Conservation (phyloP, 2,113 vertebrate genomes). For the Cyanoderma ruficeps region DNA sequence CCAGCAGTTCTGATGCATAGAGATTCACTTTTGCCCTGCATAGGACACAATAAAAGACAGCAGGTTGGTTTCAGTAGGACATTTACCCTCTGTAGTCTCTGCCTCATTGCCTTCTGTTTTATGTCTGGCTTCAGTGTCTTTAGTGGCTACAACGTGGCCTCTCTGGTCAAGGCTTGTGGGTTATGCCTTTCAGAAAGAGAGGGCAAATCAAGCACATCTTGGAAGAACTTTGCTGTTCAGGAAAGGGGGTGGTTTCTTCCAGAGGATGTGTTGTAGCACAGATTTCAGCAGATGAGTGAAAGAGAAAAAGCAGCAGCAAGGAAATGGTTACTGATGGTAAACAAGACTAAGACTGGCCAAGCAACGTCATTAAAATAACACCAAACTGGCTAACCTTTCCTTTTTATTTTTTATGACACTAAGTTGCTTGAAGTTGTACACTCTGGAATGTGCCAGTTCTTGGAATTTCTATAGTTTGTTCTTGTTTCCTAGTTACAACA, state of each 20-base stretch:
- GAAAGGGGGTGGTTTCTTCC: background rate
- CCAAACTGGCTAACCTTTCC: background rate
- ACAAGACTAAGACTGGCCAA: slow-evolving; percentile 40
- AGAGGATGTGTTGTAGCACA: background rate
- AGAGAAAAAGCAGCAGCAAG: slow-evolving; percentile 2
- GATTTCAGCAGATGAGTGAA: background rate
- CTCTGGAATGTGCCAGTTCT: background rate
- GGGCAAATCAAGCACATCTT: background rate
- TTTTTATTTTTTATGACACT: background rate
- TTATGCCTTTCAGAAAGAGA: background rate
- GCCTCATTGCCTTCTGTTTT: background rate
- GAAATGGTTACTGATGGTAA: background rate
- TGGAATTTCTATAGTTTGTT: background rate
- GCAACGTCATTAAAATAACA: background rate
- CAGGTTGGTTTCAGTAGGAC: background rate
- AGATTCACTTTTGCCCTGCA: background rate
- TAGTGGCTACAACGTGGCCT: fast-evolving
- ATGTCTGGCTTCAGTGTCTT: background rate
- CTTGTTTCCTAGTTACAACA: slow-evolving; percentile 35
- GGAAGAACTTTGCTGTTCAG: background rate
- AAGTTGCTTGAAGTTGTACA: background rate
- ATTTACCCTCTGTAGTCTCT: background rate
- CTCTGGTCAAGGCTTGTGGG: background rate
- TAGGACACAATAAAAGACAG: background rate
- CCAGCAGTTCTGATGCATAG: background rate